Evolutionary conservation across 2,113 vertebrate species (phyloP).

Genomic region (Datnioides undecimradiatus): DNA sequence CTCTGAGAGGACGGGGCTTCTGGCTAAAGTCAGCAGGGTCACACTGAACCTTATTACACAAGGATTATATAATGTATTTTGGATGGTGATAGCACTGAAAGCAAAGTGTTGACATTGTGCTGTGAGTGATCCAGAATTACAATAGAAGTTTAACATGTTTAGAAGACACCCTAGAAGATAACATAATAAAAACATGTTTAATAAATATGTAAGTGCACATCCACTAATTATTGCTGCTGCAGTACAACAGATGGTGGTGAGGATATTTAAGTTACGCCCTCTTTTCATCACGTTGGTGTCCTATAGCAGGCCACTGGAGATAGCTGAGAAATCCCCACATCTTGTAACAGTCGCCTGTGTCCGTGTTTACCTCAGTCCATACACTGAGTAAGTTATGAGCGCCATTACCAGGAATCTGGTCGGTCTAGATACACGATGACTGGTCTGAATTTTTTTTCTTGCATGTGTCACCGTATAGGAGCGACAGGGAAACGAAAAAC

Average conservation of each 20-base stretch:
- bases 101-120: too few species aligned
- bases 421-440: slow-evolving; percentile 36
- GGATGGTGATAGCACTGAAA: not conserved
- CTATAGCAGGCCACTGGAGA: not conserved
- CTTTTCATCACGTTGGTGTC: not conserved
- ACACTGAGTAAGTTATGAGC: not conserved
- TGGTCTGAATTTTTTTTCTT: not conserved
- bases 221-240: not conserved
- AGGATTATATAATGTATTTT: not conserved
- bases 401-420: slow-evolving; percentile 45
- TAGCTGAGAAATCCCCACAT: slow-evolving; percentile 45
- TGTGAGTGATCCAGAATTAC: too few species aligned
- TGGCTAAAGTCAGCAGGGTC: not conserved
- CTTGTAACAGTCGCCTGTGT: slow-evolving; percentile 13
- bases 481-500: not conserved
- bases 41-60: not conserved
- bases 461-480: slow-evolving; percentile 25
- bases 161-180: not conserved
- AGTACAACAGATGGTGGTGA: not conserved
- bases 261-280: not conserved
- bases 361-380: slow-evolving; percentile 33
- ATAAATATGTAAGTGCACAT: not conserved
- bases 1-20: not conserved
- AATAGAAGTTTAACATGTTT: too few species aligned
- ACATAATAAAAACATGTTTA: not conserved